A percentile compares a stretch with the other conserved stretches of the same genome.
Evolutionary conservation across 2,888 invertebrate species (phyloP).

Genomic region (Dicroscelio sp.): DNA sequence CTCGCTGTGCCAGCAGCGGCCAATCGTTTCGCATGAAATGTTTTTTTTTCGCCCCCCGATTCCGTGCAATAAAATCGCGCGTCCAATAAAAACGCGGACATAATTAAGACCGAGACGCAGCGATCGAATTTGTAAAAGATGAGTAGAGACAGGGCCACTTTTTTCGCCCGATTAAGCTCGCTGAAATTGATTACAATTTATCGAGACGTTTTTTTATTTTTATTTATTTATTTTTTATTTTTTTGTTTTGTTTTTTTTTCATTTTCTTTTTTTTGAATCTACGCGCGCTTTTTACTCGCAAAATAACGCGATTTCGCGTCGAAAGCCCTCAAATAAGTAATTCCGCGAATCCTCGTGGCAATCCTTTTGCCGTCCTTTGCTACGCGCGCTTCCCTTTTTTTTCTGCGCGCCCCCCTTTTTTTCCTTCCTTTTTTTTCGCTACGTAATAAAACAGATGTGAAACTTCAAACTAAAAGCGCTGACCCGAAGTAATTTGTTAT

Average conservation of each 20-base stretch:
- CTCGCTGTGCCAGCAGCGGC: constrained; percentile 54
- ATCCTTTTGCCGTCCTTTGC: constrained; percentile 63
- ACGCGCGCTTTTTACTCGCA: constrained; percentile 26
- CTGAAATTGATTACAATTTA: too few species aligned
- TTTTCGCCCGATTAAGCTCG: too few species aligned
- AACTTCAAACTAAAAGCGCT: constrained; percentile 77
- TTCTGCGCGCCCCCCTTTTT: background rate
- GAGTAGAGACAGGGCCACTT: constrained; percentile 37
- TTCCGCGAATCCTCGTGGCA: constrained; percentile 66
- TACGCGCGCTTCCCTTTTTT: constrained; percentile 30
- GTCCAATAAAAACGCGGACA: constrained; percentile 69
- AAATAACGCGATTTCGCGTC: constrained; percentile 33
- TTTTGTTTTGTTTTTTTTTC: background rate
- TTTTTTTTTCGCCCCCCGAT: constrained; percentile 55
- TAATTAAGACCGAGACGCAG: constrained; percentile 70
- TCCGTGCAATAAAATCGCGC: constrained; percentile 67
- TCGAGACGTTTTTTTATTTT: background rate
- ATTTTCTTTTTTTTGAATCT: too few species aligned
- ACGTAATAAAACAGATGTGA: constrained; percentile 75
- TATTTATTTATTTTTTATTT: too few species aligned
- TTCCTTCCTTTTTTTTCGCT: constrained; percentile 51
- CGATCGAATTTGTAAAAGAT: constrained; percentile 68
- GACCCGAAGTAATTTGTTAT: constrained; percentile 82
- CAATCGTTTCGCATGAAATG: constrained; percentile 71
- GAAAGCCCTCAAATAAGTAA: constrained; percentile 64